Percentiles rank a stretch among this genome's conserved stretches.
These are phyloP conservation scores for Drosophila meridionalis DNA, from an alignment of 2,888 invertebrate species.

Conservation along the genomic window DNA sequence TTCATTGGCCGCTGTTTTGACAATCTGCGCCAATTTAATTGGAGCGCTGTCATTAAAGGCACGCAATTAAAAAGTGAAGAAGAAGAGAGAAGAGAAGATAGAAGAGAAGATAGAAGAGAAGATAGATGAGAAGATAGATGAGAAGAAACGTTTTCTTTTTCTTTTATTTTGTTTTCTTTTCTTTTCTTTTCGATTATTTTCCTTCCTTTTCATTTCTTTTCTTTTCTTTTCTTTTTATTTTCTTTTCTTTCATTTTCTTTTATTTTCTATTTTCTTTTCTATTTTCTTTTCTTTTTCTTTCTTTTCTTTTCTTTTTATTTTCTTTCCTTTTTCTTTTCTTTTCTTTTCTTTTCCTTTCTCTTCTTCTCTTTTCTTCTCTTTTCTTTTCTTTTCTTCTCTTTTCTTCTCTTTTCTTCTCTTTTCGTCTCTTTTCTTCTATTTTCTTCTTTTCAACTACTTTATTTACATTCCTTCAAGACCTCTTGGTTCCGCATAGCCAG, in stretches of 20 bases:
- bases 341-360: neutral
- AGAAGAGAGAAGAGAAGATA: neutral
- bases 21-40: constrained; percentile 76
- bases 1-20: constrained; percentile 77
- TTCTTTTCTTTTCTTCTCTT: neutral
- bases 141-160: neutral
- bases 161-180: neutral
- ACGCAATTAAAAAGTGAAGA: constrained; percentile 68
- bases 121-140: too few species aligned
- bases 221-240: neutral
- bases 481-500: constrained; percentile 29
- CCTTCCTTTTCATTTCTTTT: neutral
- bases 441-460: neutral
- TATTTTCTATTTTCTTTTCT: neutral
- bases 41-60: constrained; percentile 81
- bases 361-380: neutral
- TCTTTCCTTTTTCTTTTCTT: neutral
- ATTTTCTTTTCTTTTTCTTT: too few species aligned
- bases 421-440: neutral
- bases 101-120: too few species aligned
- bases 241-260: neutral
- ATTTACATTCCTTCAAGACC: neutral
- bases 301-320: neutral
- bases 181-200: neutral
- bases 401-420: neutral